Evolutionary conservation across 1,140 invertebrate species (phyloP).

Genomic region (Achatina immaculata): DNA sequence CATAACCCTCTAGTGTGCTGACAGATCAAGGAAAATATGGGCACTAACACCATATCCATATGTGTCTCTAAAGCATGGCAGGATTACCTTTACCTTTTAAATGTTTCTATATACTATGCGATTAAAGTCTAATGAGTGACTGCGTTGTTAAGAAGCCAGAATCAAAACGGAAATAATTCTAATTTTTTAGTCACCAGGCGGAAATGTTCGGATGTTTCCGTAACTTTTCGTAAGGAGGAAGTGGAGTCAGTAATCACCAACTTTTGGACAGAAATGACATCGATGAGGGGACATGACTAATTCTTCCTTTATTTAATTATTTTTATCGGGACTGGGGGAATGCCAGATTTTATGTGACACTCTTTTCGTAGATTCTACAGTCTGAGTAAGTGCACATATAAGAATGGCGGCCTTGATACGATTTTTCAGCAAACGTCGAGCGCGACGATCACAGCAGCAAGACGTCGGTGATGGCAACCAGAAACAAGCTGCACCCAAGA

Average conservation of each 20-base stretch:
- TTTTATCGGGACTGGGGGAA: too few relatives aligned
- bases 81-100: too few relatives aligned
- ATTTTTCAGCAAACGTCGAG: constrained; percentile 66
- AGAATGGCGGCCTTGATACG: constrained; percentile 66
- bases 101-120: too few relatives aligned
- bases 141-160: neutral
- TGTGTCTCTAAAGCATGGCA: too few relatives aligned
- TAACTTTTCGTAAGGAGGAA: constrained; percentile 28
- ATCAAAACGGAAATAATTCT: neutral
- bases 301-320: too few relatives aligned
- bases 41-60: too few relatives aligned
- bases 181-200: neutral
- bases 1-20: too few relatives aligned
- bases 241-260: neutral
- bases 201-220: constrained; percentile 19
- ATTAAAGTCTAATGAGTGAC: too few relatives aligned
- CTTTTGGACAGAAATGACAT: neutral
- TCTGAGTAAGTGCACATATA: neutral
- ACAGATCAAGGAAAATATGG: too few relatives aligned
- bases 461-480: constrained; percentile 37
- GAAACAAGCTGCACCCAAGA: constrained; percentile 49
- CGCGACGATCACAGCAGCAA: constrained; percentile 54
- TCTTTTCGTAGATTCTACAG: neutral
- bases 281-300: neutral
- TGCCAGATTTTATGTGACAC: too few relatives aligned